Base-by-base conservation (phyloP, 2,113 vertebrate genomes). In the Atherinomorus stipes region DNA sequence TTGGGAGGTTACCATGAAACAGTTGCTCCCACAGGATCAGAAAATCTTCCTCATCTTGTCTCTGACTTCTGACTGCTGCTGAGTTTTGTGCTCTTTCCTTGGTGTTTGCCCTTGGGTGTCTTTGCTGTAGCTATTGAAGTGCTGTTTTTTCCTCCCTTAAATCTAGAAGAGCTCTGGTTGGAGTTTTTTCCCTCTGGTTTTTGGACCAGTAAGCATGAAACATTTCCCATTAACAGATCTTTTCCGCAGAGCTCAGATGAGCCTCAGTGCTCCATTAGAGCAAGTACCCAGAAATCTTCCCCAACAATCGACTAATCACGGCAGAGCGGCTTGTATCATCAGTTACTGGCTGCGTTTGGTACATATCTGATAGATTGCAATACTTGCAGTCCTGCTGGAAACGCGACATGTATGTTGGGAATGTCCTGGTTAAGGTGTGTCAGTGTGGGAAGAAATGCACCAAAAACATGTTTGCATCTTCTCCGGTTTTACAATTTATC, bases 191-290 rank as follows among this genome's bases (percentile, higher is more conserved):
- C 31, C 31, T 7, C 7, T 34, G 19, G 19, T 72, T 70, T 60
- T 72, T 60, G 56, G 59, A 58, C 69, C 76, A 72, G 66, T 37
- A 65, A 84, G 72, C 42, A n/a, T 75, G 76, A 76, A 83, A 83
- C 63, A 67, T 70, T 64, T 73, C 25, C 60, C 58, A 66, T 65
- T 79, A 79, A 67, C 76, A 38, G 69, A 69, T 65, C 40, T 40
- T 61, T 84, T 78, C 79, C 81, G 78, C 60, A 4, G 67, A 75
- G 73, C 71, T 78, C 61, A 15, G 80, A 75, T 71, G 28, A 44
- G 66, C 83, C 71, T 87, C 50, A 60, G 53, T 51, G 78, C 76
- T 86, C 81, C 66, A 42, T 69, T 63, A 74, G 78, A 82, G 75
- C 72, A 47, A 11, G 61, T 0, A 4, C n/a, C 7, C 71, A 22